Conservation (phyloP, 2,113 vertebrate species). For the Atractosteus spatula region DNA sequence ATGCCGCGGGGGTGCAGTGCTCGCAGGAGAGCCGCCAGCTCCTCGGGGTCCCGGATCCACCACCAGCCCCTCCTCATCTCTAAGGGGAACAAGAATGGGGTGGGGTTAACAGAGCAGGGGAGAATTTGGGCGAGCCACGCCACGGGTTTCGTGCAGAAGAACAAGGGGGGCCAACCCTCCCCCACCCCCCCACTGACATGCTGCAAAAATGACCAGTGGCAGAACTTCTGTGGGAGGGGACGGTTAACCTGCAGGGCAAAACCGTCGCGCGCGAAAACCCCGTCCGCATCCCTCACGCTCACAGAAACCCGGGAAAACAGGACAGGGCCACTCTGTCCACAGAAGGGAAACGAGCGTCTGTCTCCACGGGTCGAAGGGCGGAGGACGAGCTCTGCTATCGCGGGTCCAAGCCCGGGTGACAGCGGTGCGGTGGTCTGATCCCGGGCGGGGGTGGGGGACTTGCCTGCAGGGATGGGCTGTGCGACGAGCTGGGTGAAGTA, state of each 20-base stretch:
- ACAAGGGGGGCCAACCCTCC: not conserved
- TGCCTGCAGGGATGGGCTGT: conserved; percentile 84
- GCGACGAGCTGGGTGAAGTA: conserved; percentile 84
- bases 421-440: not conserved
- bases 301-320: no score
- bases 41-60: conserved; percentile 84
- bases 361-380: not conserved
- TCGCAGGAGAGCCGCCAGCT: conserved; percentile 73
- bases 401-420: not conserved
- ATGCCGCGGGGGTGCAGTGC: conserved; percentile 84
- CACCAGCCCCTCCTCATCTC: conserved; percentile 92
- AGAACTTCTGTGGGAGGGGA: no score
- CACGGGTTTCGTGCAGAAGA: no score
- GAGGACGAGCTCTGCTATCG: not conserved
- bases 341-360: no score
- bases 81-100: conserved; percentile 38
- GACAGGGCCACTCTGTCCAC: no score
- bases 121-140: no score
- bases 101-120: no score
- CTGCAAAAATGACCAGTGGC: no score
- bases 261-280: no score
- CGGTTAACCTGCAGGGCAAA: no score
- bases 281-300: no score
- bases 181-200: no score
- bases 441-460: conserved; percentile 28